Percentiles rank a stretch among this genome's conserved stretches.
Conservation (phyloP, 2,888 invertebrate genomes). For the Macrosoma leucophasiata region DNA sequence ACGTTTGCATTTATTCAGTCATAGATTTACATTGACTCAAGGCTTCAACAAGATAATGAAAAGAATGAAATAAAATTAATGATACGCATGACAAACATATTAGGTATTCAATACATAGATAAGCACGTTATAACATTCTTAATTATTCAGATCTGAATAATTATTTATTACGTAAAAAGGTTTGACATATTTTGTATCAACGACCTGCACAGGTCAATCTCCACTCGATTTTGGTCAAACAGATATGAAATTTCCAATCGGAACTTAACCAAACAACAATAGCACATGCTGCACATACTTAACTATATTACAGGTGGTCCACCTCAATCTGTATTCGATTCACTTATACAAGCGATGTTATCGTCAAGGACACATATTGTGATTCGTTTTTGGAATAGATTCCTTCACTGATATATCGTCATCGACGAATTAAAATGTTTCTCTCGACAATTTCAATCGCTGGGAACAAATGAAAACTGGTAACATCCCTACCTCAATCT, state of each 20-base stretch:
- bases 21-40: too few species aligned
- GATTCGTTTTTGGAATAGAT: conserved; percentile 67
- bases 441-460: too few species aligned
- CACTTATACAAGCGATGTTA: conserved; percentile 45
- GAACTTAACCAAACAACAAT: conserved; percentile 16
- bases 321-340: conserved; percentile 56
- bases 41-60: too few species aligned
- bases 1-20: too few species aligned
- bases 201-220: conserved; percentile 11
- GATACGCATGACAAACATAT: too few species aligned
- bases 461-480: too few species aligned
- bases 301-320: conserved; percentile 53
- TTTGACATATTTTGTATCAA: conserved; percentile 8
- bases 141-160: too few species aligned
- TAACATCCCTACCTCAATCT: too few species aligned
- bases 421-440: conserved; percentile 55
- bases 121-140: too few species aligned
- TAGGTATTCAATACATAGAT: too few species aligned
- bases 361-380: conserved; percentile 66
- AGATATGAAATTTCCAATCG: conserved; percentile 22
- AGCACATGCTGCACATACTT: conserved; percentile 26
- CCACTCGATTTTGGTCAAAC: conserved; percentile 7
- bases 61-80: too few species aligned
- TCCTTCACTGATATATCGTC: conserved; percentile 44
- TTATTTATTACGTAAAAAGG: too few species aligned